Base-by-base conservation (phyloP, 2,797 vertebrate species). In the Heterohyrax brucei region DNA sequence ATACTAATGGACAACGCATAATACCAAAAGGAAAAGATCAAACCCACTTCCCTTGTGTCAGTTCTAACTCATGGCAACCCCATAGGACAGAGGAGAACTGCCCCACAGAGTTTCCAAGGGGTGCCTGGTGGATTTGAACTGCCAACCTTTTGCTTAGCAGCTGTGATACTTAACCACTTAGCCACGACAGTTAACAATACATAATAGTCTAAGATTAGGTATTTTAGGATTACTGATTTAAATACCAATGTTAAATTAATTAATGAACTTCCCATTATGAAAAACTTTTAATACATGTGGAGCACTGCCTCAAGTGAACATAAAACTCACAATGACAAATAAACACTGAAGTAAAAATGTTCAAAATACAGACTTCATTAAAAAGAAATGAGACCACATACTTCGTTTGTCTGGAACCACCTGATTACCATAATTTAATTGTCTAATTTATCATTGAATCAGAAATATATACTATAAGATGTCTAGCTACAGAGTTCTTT, bases 211-310 rank as follows among this genome's bases (percentile, higher is more conserved):
- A 7, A 22, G 75, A 78, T 30, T 72, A 12, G 72, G 33, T 1
- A 82, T 68, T 97, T 97, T 84, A 94, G 73, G 94, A 89, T 95
- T 91, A 86, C 64, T 93, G 66, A 86, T 78, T 85, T 95, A 95
- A 82, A 75, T 83, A 95, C 73, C 56, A 87, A 96, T 18, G 94
- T 0, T 87, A 91, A 93, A 87, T 87, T 16, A 97, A 96, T 93
- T 96, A 73, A 80, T 88, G 1, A 85, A 78, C 59, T 93, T 13
- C 90, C 95, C 59, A 81, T 53, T 77, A 46, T 86, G 66, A 94
- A 96, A 96, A 90, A 70, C 90, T 62, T 89, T 82, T 83, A 89
- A 24, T 85, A 53, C 28, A 94, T 94, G 83, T 56, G 70, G 73
- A 93, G 91, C 39, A 89, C 53, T 3, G 1, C 78, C 83, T 87